Evolutionary conservation across 1,140 invertebrate genomes (phyloP), one percentile per base, ranked within the genome.

Genomic region (Cryptotermes secundus): DNA sequence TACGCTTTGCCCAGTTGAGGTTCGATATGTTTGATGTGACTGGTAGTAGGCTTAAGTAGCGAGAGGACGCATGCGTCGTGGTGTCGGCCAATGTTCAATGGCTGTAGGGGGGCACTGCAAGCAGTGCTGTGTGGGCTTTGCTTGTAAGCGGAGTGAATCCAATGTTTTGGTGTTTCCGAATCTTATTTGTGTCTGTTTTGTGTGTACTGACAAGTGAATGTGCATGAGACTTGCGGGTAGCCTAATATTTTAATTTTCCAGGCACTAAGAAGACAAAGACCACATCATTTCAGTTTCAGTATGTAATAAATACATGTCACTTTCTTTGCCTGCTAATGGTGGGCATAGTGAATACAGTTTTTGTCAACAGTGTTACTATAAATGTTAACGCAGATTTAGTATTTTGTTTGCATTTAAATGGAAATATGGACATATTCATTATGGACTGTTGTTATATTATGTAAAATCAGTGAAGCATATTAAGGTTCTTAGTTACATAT

Each of bases 51-150:
- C 59, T 72, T n/a, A 72, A 7, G n/a, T 72, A 31, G 6, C 59
- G 0, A 31, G 31, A 31, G n/a, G n/a, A 31, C 59, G 59, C 59
- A 72, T 72, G 59, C 59, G 59, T n/a, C n/a, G 59, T 72, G n/a
- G 31, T 72, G 59, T n/a, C 59, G 31, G 59, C 59, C 59, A 31
- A n/a, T 72, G 59, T 72, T 72, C 59, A 72, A 72, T 72, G 59
- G 59, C 59, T 72, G 59, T n/a, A 72, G 59, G 59, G 59, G 12
- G n/a, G 6, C 59, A 6, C 59, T 72, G 59, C 12, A 9, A 72
- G 59, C 59, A 72, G 59, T 72, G 59, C 4, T 72, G 59, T 72
- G 59, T 72, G 26, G 59, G 59, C 59, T 72, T 72, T 72, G 26
- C 59, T 9, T 72, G 59, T 72, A 72, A 26, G n/a, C 59, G 59